Evolutionary conservation across 2,797 vertebrate species (phyloP), one percentile per base, ranked within the genome.

Genomic region (Yasuhikotakia modesta): DNA sequence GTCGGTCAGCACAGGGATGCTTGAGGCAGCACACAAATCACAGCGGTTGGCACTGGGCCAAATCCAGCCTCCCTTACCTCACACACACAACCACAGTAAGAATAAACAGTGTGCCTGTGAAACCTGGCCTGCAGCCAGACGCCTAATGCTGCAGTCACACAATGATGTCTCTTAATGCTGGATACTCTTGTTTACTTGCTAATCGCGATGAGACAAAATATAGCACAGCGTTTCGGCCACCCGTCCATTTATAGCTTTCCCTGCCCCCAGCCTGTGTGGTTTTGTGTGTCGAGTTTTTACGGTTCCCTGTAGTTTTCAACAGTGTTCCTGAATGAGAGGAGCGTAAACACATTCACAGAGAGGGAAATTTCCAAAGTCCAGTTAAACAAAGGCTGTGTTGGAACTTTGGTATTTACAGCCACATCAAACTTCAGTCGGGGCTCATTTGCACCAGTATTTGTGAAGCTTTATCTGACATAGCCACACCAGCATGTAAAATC

Each of bases 161-260:
- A 73, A 76, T 64, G 53, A 74, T 81, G 77, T 73, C 30, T 14
- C 67, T 78, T 64, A 73, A 71, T 53, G 32, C 58, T 82, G 46
- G 63, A 76, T 61, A 78, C 7, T 30, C 63, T 55, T 81, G 74
- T 83, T 79, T 81, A 77, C 60, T 68, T 70, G 79, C 39, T 63
- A 77, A 77, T 87, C 79, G 50, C 30, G 48, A 50, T 53, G 60
- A 75, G 65, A 70, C 78, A 82, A 76, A 84, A 81, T 63, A 84
- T 57, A 73, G 45, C 57, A 17, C 35, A 0, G 50, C 46, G 5
- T 76, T 73, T 72, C 2, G 68, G 35, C 57, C 63, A 61, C 50
- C 53, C 7, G 4, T 32, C 61, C 78, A 81, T 83, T 82, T 85
- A 84, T 73, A 84, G 60, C 19, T 43, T 58, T 24, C 61, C 21